Conservation (phyloP, 2,888 invertebrate genomes). For the Caenorhabditis macrosperma region DNA sequence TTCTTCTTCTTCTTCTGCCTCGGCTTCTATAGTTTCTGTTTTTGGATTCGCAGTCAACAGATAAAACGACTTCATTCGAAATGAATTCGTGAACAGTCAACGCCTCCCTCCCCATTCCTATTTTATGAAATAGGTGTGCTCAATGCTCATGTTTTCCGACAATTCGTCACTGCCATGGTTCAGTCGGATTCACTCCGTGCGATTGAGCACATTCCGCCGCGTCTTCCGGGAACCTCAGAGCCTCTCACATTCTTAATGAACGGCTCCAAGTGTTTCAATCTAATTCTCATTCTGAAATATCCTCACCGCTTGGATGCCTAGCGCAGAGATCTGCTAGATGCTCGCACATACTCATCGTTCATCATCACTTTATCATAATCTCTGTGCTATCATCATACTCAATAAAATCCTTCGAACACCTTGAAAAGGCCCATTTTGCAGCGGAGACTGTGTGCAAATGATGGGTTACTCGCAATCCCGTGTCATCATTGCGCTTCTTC, state of each 20-base stretch:
- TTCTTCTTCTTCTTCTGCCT: conserved; percentile 7
- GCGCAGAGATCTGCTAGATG: not conserved
- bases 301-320: no score
- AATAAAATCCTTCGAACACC: not conserved
- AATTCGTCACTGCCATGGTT: conserved; percentile 25
- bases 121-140: conserved; percentile 48
- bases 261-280: not conserved
- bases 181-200: not conserved
- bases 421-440: not conserved
- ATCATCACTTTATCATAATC: no score
- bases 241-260: not conserved
- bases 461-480: conserved; percentile 47
- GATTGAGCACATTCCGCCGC: not conserved
- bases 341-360: no score
- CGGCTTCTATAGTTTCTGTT: conserved; percentile 17
- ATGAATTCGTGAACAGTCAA: conserved; percentile 53
- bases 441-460: conserved; percentile 40
- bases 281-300: no score
- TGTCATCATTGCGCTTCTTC: conserved; percentile 23
- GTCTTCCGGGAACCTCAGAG: not conserved
- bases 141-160: conserved; percentile 21
- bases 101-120: conserved; percentile 1
- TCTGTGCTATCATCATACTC: no score
- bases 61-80: conserved; percentile 38
- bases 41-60: not conserved